Evolutionary conservation across 2,797 vertebrate genomes (phyloP).

Genomic region (Diglossa cyanea): DNA sequence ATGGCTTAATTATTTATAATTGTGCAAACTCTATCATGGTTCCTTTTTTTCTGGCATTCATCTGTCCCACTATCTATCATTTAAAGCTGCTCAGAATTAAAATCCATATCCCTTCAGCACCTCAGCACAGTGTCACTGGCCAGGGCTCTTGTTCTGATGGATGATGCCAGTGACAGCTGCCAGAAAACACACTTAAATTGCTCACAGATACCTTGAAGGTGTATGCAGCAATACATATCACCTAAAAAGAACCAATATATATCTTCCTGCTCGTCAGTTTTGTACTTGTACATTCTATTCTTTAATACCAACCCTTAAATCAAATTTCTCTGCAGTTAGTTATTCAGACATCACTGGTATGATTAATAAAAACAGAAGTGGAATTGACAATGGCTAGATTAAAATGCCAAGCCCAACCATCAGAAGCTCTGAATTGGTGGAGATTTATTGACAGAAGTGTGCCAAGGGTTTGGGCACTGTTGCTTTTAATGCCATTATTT

Average conservation of each 20-base stretch:
- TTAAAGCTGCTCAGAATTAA: slow-evolving; percentile 64
- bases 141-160: slow-evolving; percentile 46
- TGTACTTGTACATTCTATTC: background rate
- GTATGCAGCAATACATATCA: slow-evolving; percentile 31
- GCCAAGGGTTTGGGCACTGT: background rate
- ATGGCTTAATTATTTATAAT: slow-evolving; percentile 5
- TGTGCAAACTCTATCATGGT: slow-evolving; percentile 1
- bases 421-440: background rate
- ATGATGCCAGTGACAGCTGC: slow-evolving; percentile 65
- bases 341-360: background rate
- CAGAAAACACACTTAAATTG: slow-evolving; percentile 52
- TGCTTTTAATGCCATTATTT: background rate
- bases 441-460: background rate
- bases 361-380: slow-evolving; percentile 42
- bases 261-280: background rate
- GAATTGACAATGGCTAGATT: slow-evolving; percentile 34
- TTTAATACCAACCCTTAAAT: slow-evolving; percentile 44
- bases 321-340: slow-evolving; percentile 29
- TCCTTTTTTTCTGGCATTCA: slow-evolving; percentile 25
- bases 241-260: slow-evolving; percentile 11
- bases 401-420: background rate
- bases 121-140: slow-evolving; percentile 40
- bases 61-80: slow-evolving; percentile 30
- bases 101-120: slow-evolving; percentile 57
- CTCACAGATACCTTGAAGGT: slow-evolving; percentile 60